Evolutionary conservation across 2,888 invertebrate genomes (phyloP), one percentile per base, ranked within the genome.

Genomic region (Sycophila texana): DNA sequence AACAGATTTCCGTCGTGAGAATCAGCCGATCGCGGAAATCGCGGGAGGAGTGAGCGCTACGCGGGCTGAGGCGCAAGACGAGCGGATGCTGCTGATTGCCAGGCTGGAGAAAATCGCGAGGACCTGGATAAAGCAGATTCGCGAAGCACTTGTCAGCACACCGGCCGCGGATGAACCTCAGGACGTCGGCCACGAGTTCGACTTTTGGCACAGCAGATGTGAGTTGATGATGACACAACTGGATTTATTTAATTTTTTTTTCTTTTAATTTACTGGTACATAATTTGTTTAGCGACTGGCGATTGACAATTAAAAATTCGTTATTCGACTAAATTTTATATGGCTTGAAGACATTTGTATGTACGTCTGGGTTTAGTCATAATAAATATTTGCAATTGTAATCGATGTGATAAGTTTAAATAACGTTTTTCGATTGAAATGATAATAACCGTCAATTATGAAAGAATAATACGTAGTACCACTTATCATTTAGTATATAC

Each of bases 51-150:
- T 58, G 60, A 47, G 58, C 16, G 16, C 26, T 13, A 16, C 10
- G 3, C 16, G 63, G 14, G 20, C 22, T 10, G 53, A 74, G 10
- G 1, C 22, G 20, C 26, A 47, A 22, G 49, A 82, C 14, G 82
- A 80, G 14, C 76, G 81, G 12, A 83, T 83, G 57, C 73, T 51
- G 20, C 70, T 87, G 14, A 79, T 88, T 3, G 84, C 79, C 10
- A 85, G 88, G 83, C 81, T 89, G 49, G 89, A 89, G 74, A 84
- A 84, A 79, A 77, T 89, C 22, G 86, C 86, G 7, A 83, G 83
- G 49, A 91, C 91, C 83, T 93, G 93, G 93, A 92, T 92, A 10
- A 86, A 91, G 61, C 92, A 93, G 84, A 92, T 93, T 77, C 91
- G 92, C 82, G 91, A 91, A 77, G 91, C 91, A 20, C 85, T 92